Evolutionary conservation across 92 coral and sea anemone genomes (phyloP), one percentile per base, ranked within the genome.

Genomic region (Paragorgia papillata): DNA sequence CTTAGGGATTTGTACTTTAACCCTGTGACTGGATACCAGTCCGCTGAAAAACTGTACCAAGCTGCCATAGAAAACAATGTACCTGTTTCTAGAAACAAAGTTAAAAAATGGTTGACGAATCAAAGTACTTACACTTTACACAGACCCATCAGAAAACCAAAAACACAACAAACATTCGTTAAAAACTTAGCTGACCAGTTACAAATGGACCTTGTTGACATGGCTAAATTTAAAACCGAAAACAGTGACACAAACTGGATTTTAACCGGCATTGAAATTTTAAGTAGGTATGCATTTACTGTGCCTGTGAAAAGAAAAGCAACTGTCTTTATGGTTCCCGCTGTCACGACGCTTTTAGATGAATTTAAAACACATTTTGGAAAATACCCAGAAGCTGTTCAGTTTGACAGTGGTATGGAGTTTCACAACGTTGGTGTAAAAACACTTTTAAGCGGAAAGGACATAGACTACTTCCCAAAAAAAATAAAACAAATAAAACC

Each of bases 401-500:
- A 53, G 17, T 53, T 53, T 53, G 58, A 53, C 17, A 18, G 17
- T 4, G 58, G 58, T 3, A 53, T 4, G 17, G 58, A 53, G 17
- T 53, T 53, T 53, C 18, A 53, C 17, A 53, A 53, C 18, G 27
- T 53, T 18, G 58, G 58, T 53, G 58, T 53, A 53, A 53, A 53
- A 53, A 53, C 5, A 7, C 27, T 53, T 18, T 24, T 53, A 17
- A 53, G 7, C 5, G 27, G 4, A 53, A 3, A 53, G 5, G 18
- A 53, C 6, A 24, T 53, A 4, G 17, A 53, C 3, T 53, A 53
- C 27, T 53, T 53, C 17, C 17, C 58, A 3, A 53, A 5, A 5
- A 4, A 53, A 3, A n/a, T n/a, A n/a, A n/a, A n/a, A n/a, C n/a
- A n/a, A n/a, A n/a, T n/a, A n/a, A n/a, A n/a, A n/a, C n/a, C n/a